Evolutionary conservation across 2,797 vertebrate species (phyloP).

Genomic region (Adelosebastes latens): DNA sequence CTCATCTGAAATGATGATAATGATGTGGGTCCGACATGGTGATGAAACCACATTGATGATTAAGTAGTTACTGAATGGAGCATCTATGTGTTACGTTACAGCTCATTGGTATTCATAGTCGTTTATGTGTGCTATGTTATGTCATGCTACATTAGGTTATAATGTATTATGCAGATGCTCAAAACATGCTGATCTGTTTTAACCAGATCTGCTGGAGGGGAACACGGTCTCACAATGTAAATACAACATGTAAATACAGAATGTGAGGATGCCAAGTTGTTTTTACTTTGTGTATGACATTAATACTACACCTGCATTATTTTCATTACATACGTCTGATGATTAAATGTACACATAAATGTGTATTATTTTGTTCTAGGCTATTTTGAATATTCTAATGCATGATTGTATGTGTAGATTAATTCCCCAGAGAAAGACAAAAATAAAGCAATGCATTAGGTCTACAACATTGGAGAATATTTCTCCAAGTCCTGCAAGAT

Average conservation of each 20-base stretch:
- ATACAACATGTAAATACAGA: not conserved
- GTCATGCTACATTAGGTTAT: constrained; percentile 39
- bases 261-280: not conserved
- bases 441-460: not conserved
- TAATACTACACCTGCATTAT: not conserved
- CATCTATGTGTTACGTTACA: constrained; percentile 9
- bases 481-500: not conserved
- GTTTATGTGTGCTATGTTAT: constrained; percentile 20
- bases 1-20: constrained; percentile 8
- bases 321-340: not conserved
- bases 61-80: constrained; percentile 8
- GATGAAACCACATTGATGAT: constrained; percentile 25
- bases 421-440: not conserved
- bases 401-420: not conserved
- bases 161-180: constrained; percentile 48
- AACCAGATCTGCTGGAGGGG: constrained; percentile 6
- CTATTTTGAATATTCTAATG: not conserved
- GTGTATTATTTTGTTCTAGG: not conserved
- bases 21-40: constrained; percentile 13
- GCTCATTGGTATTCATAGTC: constrained; percentile 30
- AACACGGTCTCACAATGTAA: not conserved
- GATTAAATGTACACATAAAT: not conserved
- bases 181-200: constrained; percentile 49
- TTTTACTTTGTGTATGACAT: not conserved
- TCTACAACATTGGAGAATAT: not conserved